These are phyloP conservation scores for Barbus barbus DNA, from an alignment of 2,113 vertebrate species.

Conservation along the genomic window DNA sequence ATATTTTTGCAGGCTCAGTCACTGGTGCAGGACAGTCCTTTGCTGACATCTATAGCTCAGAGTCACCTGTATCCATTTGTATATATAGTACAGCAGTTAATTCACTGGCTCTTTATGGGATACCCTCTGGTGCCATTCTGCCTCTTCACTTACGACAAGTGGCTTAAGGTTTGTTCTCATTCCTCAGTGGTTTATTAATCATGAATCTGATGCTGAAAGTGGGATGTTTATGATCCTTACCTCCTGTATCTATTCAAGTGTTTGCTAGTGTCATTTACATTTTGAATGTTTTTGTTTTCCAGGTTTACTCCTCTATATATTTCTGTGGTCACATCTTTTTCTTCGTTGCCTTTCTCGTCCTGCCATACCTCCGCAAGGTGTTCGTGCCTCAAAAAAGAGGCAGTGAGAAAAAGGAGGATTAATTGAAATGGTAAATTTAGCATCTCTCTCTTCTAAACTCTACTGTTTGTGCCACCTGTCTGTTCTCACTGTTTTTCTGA, in stretches of 20 bases:
- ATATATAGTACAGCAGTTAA: slow-evolving; percentile 85
- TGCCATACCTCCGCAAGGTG: slow-evolving; percentile 84
- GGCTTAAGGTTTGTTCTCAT: slow-evolving; percentile 83
- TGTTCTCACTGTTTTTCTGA: slow-evolving; percentile 37
- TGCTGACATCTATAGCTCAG: slow-evolving; percentile 75
- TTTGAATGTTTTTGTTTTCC: slow-evolving; percentile 54
- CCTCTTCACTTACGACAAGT: slow-evolving; percentile 95
- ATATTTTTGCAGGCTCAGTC: slow-evolving; percentile 71
- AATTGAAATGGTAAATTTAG: slow-evolving; percentile 62
- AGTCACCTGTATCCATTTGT: slow-evolving; percentile 79
- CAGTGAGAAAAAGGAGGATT: slow-evolving; percentile 65
- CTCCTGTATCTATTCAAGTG: neutral
- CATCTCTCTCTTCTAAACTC: neutral
- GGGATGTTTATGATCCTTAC: neutral
- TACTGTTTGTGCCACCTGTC: slow-evolving; percentile 4
- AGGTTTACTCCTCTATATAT: slow-evolving; percentile 93
- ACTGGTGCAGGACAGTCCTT: slow-evolving; percentile 83
- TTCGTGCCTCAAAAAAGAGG: slow-evolving; percentile 84
- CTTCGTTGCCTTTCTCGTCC: slow-evolving; percentile 75
- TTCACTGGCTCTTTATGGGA: slow-evolving; percentile 97
- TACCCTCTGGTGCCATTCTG: slow-evolving; percentile 92
- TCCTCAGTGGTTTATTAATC: neutral
- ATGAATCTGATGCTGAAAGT: neutral
- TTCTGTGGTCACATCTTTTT: slow-evolving; percentile 90
- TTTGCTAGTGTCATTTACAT: neutral